Conservation (phyloP, 2,113 vertebrate genomes). For the Athene noctua region DNA sequence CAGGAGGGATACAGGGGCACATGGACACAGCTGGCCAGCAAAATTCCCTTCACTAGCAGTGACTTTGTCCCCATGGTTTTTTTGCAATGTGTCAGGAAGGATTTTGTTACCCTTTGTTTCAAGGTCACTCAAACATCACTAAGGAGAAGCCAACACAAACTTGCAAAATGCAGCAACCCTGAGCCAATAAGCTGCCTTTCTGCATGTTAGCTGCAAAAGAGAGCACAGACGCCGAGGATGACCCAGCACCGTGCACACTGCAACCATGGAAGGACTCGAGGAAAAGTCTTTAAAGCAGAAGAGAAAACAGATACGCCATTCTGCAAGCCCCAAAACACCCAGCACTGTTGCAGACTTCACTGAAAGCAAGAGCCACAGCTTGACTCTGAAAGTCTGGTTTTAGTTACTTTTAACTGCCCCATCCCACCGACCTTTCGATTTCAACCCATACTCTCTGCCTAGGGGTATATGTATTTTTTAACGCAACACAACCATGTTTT, state of each 20-base stretch:
- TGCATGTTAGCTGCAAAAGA: background rate
- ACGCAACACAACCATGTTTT: background rate
- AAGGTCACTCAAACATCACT: background rate
- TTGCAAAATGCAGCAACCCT: background rate
- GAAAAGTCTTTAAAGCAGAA: background rate
- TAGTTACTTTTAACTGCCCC: background rate
- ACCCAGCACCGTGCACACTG: rapidly evolving
- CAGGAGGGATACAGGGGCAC: background rate
- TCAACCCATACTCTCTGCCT: background rate
- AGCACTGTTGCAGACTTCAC: background rate
- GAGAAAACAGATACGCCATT: background rate
- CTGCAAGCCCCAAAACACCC: background rate
- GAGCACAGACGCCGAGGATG: background rate
- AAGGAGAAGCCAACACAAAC: background rate
- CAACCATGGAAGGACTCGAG: background rate
- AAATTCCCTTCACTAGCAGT: background rate
- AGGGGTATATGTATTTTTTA: background rate
- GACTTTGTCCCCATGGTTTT: rapidly evolving
- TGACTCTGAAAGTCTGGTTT: background rate
- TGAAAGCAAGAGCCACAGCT: background rate
- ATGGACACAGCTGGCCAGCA: background rate
- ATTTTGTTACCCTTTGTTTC: background rate
- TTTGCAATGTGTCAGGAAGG: background rate
- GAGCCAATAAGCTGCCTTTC: background rate
- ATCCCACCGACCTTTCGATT: background rate